Evolutionary conservation across 2,113 vertebrate genomes (phyloP), one percentile per base, ranked within the genome.

Genomic region (Camelus dromedarius): DNA sequence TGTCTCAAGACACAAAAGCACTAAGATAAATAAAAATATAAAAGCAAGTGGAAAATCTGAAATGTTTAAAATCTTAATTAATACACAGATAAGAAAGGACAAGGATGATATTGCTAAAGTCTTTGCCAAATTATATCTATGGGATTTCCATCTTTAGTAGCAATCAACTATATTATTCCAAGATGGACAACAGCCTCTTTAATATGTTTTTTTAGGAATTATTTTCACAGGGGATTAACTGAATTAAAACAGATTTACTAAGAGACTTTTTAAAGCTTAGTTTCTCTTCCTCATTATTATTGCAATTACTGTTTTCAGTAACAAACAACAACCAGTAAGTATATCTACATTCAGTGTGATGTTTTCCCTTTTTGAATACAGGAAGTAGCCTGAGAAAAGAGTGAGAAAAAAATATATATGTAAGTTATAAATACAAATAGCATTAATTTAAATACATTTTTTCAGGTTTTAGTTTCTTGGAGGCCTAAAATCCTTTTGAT

Each of bases 1-100:
- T 19, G 6, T n/a, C 64, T 93, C n/a, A 58, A 95, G 22, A 88
- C n/a, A 81, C 48, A 73, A 77, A 95, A 26, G 0, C 9, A 22
- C 66, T 67, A 81, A 50, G n/a, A 46, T 38, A 64, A 86, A 58
- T n/a, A 82, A 11, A 46, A 80, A 77, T 5, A n/a, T 30, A 72
- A 69, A 87, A 75, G 38, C 16, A 84, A 89, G 26, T 8, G 19
- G 28, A 67, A 76, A 24, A 10, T 6, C n/a, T 64, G 42, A 42
- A 24, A 79, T 75, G 32, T 85, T 96, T 87, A 66, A 20, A 88
- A 70, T 73, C 19, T n/a, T 69, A 90, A 67, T 32, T 22, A 84
- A 42, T 42, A 2, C 8, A 12, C 2, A 82, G n/a, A 54, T 56
- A 67, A 77, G 46, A 6, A 95, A 90, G 22, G 46, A 35, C 10